These are phyloP conservation scores for Plagiodera versicolora DNA, from an alignment of 2,888 invertebrate genomes.

Conservation along the genomic window DNA sequence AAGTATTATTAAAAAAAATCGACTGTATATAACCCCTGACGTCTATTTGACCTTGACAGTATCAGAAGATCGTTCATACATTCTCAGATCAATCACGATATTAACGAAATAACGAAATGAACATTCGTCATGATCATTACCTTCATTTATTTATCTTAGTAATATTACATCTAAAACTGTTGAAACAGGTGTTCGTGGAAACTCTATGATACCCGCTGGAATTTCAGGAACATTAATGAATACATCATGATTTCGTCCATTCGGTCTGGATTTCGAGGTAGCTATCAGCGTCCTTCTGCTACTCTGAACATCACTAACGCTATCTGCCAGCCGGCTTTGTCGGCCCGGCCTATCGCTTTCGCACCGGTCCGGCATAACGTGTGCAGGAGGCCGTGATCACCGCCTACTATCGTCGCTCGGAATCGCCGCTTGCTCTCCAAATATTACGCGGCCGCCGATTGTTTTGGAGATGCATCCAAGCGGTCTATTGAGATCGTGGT, in stretches of 20 bases:
- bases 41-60: no score
- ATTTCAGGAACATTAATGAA: background rate
- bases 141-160: no score
- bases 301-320: slow-evolving; percentile 30
- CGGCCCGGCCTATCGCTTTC: slow-evolving; percentile 24
- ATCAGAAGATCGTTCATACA: no score
- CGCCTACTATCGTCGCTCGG: background rate
- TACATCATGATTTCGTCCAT: background rate
- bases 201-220: background rate
- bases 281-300: slow-evolving; percentile 36
- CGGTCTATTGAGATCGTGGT: background rate
- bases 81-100: no score
- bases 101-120: no score
- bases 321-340: slow-evolving; percentile 29
- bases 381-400: slow-evolving; percentile 9
- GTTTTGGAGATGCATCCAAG: background rate
- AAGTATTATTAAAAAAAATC: no score
- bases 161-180: no score
- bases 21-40: no score
- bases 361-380: slow-evolving; percentile 20
- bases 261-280: slow-evolving; percentile 20
- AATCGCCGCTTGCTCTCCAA: background rate
- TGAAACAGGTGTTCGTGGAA: background rate
- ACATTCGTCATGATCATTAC: no score
- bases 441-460: background rate